Base-by-base conservation (phyloP, 64 coral and sea anemone genomes). In the Montipora efflorescens region DNA sequence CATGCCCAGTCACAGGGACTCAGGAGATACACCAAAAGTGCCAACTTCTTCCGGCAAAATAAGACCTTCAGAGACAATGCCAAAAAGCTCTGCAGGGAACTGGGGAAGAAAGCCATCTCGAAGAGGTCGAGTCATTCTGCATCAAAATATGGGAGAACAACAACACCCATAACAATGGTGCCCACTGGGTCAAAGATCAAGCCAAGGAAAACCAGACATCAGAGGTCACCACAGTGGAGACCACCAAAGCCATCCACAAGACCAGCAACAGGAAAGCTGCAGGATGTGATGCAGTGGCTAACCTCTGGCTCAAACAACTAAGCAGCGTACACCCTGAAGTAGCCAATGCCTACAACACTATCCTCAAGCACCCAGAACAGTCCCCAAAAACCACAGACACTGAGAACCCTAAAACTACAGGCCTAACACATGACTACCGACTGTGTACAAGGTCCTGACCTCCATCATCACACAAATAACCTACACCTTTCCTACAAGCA, bases 381-480 rank as follows among this genome's bases (percentile, higher is more conserved):
- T 64, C 14, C 61, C 61, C 9, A 64, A 64, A 57, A 14, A 64
- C 61, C 48, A 47, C 50, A 53, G 79, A 81, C 46, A 81, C 79
- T 1, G 79, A 50, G 23, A 22, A 83, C 50, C 80, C 80, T 21
- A 55, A 83, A 83, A 83, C 58, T 83, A 58, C 49, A 9, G 80
- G 22, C 52, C 80, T 9, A 83, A 28, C 50, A 83, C 52, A 19
- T 83, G 80, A 19, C 21, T 83, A 19, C 9, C 51, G 12, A 62
- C 48, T 57, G 61, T 83, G 80, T 83, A 83, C 22, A 83, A 83
- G 80, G 19, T 83, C 80, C 58, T 61, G 6, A 18, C 80, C 47
- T 83, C 80, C 49, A 83, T 83, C n/a, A 36, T 61, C 7, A 58
- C 80, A 58, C 16, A 50, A n/a, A 50, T 51, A 22, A 62, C 50